phyloP scores from a whole-genome alignment of 2,113 vertebrate genomes.

The Forbesichthys papilliferus region DNA sequence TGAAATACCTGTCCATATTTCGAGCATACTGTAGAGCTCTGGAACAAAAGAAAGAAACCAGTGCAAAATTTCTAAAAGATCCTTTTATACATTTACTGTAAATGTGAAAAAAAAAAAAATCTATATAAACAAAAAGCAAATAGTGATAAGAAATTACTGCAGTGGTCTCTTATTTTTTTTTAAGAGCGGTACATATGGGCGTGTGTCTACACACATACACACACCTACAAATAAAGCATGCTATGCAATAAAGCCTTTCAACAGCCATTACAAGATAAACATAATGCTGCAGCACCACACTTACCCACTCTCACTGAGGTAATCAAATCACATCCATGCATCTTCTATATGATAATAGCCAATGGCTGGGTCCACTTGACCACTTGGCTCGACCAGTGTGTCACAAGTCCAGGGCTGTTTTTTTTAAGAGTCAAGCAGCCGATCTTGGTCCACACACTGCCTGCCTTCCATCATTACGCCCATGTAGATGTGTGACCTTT shows the following conservation, averaged over 20 bases:
- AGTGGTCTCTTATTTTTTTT: too few species aligned
- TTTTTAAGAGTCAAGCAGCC: constrained; percentile 10
- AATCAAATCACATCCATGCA: constrained; percentile 24
- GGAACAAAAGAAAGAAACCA: too few species aligned
- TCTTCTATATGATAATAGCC: constrained; percentile 16
- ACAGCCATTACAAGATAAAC: background rate
- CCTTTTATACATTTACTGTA: too few species aligned
- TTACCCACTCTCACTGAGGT: background rate
- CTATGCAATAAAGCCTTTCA: too few species aligned
- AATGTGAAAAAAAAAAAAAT: too few species aligned
- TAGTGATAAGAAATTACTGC: too few species aligned
- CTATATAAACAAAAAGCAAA: too few species aligned
- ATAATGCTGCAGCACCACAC: background rate
- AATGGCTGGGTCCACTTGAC: constrained; percentile 31
- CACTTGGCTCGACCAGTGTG: constrained; percentile 18
- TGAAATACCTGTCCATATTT: too few species aligned
- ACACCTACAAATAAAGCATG: background rate
- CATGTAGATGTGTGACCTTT: constrained; percentile 64
- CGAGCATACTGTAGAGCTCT: too few species aligned
- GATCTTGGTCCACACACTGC: constrained; percentile 19
- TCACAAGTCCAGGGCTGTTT: constrained; percentile 35
- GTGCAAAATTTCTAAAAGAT: too few species aligned
- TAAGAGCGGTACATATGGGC: too few species aligned
- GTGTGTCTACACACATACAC: background rate
- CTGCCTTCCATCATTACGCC: constrained; percentile 40